Base-by-base conservation (phyloP, 2,888 invertebrate species). In the Nomada fucata region DNA sequence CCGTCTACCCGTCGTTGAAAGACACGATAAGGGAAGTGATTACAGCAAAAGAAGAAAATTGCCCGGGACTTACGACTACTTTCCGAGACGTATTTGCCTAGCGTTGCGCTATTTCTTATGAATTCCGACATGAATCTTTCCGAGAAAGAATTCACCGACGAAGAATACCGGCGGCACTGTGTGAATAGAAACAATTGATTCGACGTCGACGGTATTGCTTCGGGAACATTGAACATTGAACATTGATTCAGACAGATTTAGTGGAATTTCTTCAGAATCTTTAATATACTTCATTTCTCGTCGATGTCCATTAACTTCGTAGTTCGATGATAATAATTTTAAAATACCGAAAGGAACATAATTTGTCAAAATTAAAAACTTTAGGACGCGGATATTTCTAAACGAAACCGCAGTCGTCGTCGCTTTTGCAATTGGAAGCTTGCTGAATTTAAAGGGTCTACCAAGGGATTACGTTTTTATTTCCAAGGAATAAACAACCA, bases 31-130 rank as follows among this genome's bases (percentile, higher is more conserved):
- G 11, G 61, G 67, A 78, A 68, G 50, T 71, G 78, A 77, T 78
- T 72, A 72, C 78, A 70, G 55, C 71, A 23, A 42, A 55, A 60
- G 70, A 71, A 71, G 79, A 79, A 79, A 79, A 79, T 79, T 79
- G 70, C 79, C 65, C 20, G 77, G 60, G 71, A 79, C 57, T 69
- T 69, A 59, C 79, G 65, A 79, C 76, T 50, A 60, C 29, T 64
- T 36, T 47, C 44, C 59, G 26, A 53, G 42, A 76, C 68, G 79
- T 76, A 79, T 79, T 79, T 70, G 69, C 79, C 53, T 76, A 76
- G 59, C 76, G 57, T 57, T 70, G 79, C 64, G 67, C 79, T 79
- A 79, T 77, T 79, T 79, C 79, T 71, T 79, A 55, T 71, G 76
- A 79, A 71, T 71, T 55, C 60, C 61, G 47, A 47, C 70, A 50